Evolutionary conservation across 1,140 invertebrate species (phyloP).

Genomic region (Monomorium pharaonis): DNA sequence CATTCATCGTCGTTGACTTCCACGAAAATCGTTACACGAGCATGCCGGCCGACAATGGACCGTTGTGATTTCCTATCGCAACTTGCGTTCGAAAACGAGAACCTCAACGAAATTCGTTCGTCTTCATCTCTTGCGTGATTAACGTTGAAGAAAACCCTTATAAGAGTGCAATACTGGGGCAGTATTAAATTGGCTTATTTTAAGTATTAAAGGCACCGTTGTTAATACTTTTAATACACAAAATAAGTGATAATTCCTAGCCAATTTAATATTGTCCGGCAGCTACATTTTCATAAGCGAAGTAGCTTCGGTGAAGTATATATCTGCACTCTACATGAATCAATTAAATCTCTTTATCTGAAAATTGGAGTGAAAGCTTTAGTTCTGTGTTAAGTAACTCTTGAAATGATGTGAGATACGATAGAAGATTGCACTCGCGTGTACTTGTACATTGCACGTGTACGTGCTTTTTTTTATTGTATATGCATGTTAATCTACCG

Average conservation of each 20-base stretch:
- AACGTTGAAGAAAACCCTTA: not conserved
- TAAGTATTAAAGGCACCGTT: too few relatives aligned
- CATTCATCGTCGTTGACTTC: conserved; percentile 52
- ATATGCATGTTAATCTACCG: not conserved
- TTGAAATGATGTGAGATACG: not conserved
- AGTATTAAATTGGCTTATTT: too few relatives aligned
- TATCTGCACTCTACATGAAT: not conserved
- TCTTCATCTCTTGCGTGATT: not conserved
- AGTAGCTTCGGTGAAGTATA: too few relatives aligned
- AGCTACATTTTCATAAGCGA: too few relatives aligned
- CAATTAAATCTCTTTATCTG: not conserved
- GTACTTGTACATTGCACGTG: not conserved
- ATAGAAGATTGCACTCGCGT: not conserved
- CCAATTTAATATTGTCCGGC: too few relatives aligned
- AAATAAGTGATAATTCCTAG: too few relatives aligned
- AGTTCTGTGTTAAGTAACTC: not conserved
- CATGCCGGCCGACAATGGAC: not conserved
- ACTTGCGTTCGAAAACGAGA: not conserved
- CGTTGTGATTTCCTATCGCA: not conserved
- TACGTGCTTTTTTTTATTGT: too few relatives aligned
- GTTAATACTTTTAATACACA: too few relatives aligned
- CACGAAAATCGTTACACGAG: conserved; percentile 47
- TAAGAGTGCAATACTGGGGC: too few relatives aligned
- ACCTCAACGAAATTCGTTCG: not conserved
- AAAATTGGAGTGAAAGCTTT: not conserved